A percentile compares a stretch with the other conserved stretches of the same genome.
These are phyloP conservation scores for Pipistrellus kuhlii DNA, from an alignment of 2,797 vertebrate species.

Conservation along the genomic window DNA sequence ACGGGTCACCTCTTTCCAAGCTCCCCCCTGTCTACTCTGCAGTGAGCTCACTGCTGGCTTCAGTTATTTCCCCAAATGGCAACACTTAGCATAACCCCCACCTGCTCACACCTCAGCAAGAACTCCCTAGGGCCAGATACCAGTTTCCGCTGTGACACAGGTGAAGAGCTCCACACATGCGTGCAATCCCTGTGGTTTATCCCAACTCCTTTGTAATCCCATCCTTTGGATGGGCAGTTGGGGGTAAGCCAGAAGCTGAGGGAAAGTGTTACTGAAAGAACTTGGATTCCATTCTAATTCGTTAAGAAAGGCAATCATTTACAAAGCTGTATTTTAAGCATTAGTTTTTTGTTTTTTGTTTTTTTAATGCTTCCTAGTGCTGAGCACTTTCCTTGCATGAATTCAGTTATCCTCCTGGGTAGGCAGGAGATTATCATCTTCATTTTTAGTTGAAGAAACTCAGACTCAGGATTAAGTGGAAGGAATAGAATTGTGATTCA, in stretches of 20 bases:
- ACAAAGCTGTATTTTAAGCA: not conserved
- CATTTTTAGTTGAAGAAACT: constrained; percentile 19
- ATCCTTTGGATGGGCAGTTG: not conserved
- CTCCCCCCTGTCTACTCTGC: not conserved
- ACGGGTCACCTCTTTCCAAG: not conserved
- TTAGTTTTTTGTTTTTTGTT: not conserved
- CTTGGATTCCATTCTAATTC: not conserved
- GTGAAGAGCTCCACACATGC: not conserved
- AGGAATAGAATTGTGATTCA: not conserved
- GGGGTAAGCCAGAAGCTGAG: not conserved
- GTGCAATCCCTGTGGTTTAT: not conserved
- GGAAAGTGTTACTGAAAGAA: not conserved
- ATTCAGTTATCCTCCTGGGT: not conserved
- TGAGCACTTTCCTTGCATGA: not conserved
- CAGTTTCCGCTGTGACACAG: not conserved
- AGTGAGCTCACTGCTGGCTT: not conserved
- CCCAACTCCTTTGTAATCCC: not conserved
- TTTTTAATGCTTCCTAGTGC: not conserved
- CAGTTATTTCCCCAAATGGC: not conserved
- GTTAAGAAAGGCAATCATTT: not conserved
- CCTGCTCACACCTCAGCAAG: not conserved
- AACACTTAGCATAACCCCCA: not conserved
- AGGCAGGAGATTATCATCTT: not conserved
- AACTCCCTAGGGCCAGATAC: not conserved
- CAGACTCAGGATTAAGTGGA: not conserved